These are phyloP conservation scores for Calosoma granatense DNA, from an alignment of 1,140 invertebrate genomes.

Conservation along the genomic window DNA sequence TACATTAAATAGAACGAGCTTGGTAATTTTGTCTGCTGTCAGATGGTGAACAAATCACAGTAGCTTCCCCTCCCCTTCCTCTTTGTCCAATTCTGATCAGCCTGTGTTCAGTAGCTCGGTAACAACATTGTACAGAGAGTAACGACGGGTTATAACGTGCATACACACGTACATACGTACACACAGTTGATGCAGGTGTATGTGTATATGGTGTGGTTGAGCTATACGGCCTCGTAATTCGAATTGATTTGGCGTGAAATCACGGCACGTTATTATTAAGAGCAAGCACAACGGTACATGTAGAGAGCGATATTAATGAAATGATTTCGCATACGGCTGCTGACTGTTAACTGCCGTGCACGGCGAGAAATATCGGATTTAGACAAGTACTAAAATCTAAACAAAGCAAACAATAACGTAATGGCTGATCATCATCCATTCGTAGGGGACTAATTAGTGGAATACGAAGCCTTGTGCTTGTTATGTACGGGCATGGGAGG, in stretches of 20 bases:
- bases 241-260: not conserved
- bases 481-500: not conserved
- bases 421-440: not conserved
- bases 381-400: not conserved
- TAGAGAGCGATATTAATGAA: not conserved
- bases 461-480: not conserved
- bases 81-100: no score
- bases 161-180: no score
- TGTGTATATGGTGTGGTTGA: not conserved
- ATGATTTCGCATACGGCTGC: not conserved
- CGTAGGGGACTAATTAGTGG: not conserved
- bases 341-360: not conserved
- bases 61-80: no score
- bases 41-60: not conserved
- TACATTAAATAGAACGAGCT: not conserved
- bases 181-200: not conserved
- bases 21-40: not conserved
- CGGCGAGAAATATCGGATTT: not conserved
- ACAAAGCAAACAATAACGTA: not conserved
- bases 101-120: no score
- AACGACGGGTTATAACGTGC: not conserved
- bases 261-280: no score
- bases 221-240: not conserved
- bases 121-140: no score
- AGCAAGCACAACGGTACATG: not conserved